Percentiles rank a stretch among this genome's conserved stretches.
Conservation (phyloP, 2,797 vertebrate genomes). For the Parauchenoglanis ngamensis region DNA sequence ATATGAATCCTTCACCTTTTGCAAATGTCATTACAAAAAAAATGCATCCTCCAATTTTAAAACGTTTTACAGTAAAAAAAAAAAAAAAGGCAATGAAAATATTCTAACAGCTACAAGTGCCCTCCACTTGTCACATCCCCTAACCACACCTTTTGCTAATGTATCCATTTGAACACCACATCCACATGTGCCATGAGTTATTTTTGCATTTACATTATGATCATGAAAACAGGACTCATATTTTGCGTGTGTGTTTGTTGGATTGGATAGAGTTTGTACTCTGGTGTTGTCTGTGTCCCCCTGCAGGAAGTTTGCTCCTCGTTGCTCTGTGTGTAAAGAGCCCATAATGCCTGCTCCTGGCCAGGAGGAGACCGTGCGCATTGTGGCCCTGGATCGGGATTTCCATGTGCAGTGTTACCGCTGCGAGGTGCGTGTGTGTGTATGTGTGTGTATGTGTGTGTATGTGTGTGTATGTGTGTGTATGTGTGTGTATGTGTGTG, state of each 20-base stretch:
- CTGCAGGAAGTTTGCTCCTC: constrained; percentile 93
- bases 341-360: constrained; percentile 96
- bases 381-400: constrained; percentile 95
- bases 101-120: not conserved
- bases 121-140: not conserved
- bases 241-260: not conserved
- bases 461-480: no score
- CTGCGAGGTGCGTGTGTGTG: constrained; percentile 76
- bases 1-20: not conserved
- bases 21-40: not conserved
- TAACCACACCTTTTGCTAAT: not conserved
- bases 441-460: no score
- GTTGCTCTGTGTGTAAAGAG: constrained; percentile 94
- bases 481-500: no score
- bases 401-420: constrained; percentile 98
- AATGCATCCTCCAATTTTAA: not conserved
- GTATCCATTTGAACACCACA: not conserved
- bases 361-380: constrained; percentile 97
- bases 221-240: not conserved
- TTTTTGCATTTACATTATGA: not conserved
- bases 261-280: not conserved
- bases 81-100: not conserved
- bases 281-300: constrained; percentile 30
- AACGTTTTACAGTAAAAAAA: not conserved
- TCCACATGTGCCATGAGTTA: not conserved